Base-by-base conservation (phyloP, 2,888 invertebrate species). In the Corythucha ciliata region DNA sequence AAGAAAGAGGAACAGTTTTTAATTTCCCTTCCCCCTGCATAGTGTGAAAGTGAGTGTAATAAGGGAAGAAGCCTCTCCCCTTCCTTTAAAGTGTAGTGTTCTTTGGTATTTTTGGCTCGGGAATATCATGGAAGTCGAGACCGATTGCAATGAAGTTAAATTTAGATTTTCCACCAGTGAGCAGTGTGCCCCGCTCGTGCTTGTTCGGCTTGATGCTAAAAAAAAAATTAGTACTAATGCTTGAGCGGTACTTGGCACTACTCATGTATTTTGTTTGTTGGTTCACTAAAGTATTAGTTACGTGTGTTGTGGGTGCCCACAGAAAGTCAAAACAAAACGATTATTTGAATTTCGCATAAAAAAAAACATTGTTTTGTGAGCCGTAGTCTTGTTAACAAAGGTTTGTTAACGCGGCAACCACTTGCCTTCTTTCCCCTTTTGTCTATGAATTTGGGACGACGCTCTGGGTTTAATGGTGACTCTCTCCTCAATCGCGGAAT, bases 391-490 rank as follows among this genome's bases (percentile, higher is more conserved):
- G 57, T 59, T 55, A 56, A 59, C 68, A 68, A 68, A 48, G 29
- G 37, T 66, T 70, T 67, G 70, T 69, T 76, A 74, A 76, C 74
- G 74, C 74, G 75, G 76, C 75, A 76, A 76, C 74, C 74, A 71
- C 73, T 74, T 75, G 74, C 75, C 75, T 74, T 75, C 55, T 74
- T 74, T 73, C 71, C 72, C 71, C 70, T 73, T 75, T 72, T 76
- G 74, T 75, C 74, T 76, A 60, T 64, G 75, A 75, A 75, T 75
- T 74, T 75, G 74, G 75, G 75, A 44, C 53, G 53, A 44, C 46
- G 42, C 40, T 42, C 45, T 52, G 49, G 52, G 33, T 40, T 53
- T 53, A 29, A 32, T 36, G 49, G 49, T 49, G 49, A 41, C 49
- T 16, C 12, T 8, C 8, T 36, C 32, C 47, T 40, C 29, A 33